Evolutionary conservation across 2,797 vertebrate genomes (phyloP).

Genomic region (Sebastes minor): DNA sequence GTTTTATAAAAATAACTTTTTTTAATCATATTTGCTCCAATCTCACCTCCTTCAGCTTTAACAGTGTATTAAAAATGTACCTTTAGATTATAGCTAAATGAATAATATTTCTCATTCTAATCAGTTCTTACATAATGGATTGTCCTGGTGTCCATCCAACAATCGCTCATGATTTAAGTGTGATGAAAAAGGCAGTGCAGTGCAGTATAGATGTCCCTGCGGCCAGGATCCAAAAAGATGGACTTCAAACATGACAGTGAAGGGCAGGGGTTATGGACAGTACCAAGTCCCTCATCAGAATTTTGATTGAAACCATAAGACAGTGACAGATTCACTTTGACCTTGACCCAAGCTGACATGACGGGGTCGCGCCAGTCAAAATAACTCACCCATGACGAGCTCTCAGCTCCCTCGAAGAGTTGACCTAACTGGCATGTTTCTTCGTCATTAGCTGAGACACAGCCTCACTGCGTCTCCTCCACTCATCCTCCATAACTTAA

Average conservation of each 20-base stretch:
- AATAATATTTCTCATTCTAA: background rate
- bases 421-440: slow-evolving; percentile 46
- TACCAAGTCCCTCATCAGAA: slow-evolving; percentile 73
- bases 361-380: slow-evolving; percentile 38
- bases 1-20: no score
- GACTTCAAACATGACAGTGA: slow-evolving; percentile 66
- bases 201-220: slow-evolving; percentile 27
- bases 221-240: slow-evolving; percentile 43
- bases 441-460: slow-evolving; percentile 50
- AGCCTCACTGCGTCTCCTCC: slow-evolving; percentile 37
- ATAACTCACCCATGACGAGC: slow-evolving; percentile 28
- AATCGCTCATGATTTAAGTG: slow-evolving; percentile 17
- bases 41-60: no score
- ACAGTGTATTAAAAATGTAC: background rate
- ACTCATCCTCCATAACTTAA: slow-evolving; percentile 53
- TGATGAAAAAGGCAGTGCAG: slow-evolving; percentile 22
- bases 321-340: slow-evolving; percentile 67
- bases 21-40: no score
- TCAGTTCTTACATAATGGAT: slow-evolving; percentile 1
- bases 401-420: slow-evolving; percentile 24
- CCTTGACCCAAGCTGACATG: slow-evolving; percentile 71
- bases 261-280: slow-evolving; percentile 60
- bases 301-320: slow-evolving; percentile 76
- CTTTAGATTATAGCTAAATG: background rate
- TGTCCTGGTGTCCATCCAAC: background rate